Evolutionary conservation across 1,140 invertebrate species (phyloP), one percentile per base, ranked within the genome.

Genomic region (Neodiprion fabricii): DNA sequence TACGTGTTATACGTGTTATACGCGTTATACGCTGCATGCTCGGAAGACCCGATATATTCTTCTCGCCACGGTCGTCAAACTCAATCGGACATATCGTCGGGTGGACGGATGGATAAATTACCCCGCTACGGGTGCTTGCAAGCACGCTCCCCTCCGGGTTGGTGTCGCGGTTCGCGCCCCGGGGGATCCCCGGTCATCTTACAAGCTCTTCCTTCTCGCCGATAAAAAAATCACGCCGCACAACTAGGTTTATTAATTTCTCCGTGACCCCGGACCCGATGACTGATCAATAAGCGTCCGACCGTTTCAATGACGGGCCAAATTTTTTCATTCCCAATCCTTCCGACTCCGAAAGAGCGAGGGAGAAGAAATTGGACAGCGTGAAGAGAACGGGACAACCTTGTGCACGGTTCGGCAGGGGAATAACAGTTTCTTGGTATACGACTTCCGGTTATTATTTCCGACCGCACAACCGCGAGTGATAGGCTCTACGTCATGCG

Each of bases 61-160:
- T 11, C 48, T 71, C 21, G 11, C 48, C 14, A 12, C 23, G n/a
- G 70, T 17, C 70, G 1, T 48, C 61, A 65, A 17, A 76, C 71
- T 72, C 74, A 75, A 77, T 79, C 72, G 71, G 79, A 78, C 77
- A 74, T 74, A 82, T 84, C 79, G 81, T 80, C 79, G 78, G 61
- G n/a, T 72, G 79, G 28, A 40, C 5, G 28, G 28, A 61, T 17
- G 12, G 7, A 69, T 69, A 23, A 69, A 69, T 69, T 23, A 69
- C 67, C 12, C 11, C 14, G 53, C 53, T 61, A 12, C 17, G 67
- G 40, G 67, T 68, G 67, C 11, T 1, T 10, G 50, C 50, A 10
- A 68, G 28, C 67, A n/a, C 10, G 53, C 10, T 65, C 21, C 21
- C 17, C 17, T 5, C 48, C 23, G 14, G 48, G 70, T 71, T 47